Evolutionary conservation across 2,113 vertebrate species (phyloP), one percentile per base, ranked within the genome.

Genomic region (Rallus limicola): DNA sequence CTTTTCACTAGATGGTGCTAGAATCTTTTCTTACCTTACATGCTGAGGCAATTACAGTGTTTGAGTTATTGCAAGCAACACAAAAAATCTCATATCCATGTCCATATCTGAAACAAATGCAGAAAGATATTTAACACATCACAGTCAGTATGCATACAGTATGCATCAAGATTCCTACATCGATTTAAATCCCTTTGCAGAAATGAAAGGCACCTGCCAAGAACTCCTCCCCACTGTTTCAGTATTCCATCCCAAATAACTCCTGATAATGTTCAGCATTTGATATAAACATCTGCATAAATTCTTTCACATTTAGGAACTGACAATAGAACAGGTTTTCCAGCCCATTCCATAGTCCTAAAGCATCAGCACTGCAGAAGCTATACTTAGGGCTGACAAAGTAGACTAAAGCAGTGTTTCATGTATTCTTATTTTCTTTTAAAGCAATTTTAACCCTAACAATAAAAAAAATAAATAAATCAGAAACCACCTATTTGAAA

Each of bases 11-110:
- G 95, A 55, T 94, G 95, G 93, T 91, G 95, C 93, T 97, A 96
- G 21, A 93, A 92, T 67, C 86, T 92, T 78, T 82, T 63, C 96
- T 96, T 99, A 99, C 99, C 99, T 99, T 99, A 97, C 99, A 99
- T 5, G 99, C 99, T 34, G 99, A 99, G 46, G 99, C 99, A 94
- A 99, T 97, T 87, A 99, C 29, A 46, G 98, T 99, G 95, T 97
- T 98, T 48, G 97, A 96, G 84, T 95, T 97, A 97, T 99, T 99
- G 86, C 99, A 99, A 34, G 99, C 98, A 85, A 99, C 98, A 97
- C 98, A 99, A 98, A 99, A 99, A 97, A 99, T 98, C 98, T 99
- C 99, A 96, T 99, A 99, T 86, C 99, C 99, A 36, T 99, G 99
- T 82, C 99, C 99, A 19, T 99, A 99, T 85, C 99, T 99, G 97